Conservation (phyloP, 2,113 vertebrate species). For the Rutilus rutilus region DNA sequence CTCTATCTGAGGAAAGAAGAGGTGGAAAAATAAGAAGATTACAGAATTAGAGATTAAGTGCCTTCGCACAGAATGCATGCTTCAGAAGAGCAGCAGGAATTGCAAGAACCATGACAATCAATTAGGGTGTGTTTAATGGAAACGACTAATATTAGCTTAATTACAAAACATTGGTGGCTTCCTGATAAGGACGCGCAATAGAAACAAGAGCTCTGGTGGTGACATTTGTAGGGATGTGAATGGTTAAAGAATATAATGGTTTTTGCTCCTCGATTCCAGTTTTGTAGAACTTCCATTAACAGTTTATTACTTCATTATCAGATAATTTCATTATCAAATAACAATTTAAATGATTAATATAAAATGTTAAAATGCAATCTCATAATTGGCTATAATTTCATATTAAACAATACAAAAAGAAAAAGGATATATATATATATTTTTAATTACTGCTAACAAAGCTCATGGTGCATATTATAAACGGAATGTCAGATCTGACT, state of each 20-base stretch:
- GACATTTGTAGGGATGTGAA: not conserved
- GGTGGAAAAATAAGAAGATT: not conserved
- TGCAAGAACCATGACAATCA: not conserved
- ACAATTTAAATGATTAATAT: too few relatives aligned
- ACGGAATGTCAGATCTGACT: too few relatives aligned
- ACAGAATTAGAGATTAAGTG: not conserved
- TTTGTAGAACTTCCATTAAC: too few relatives aligned
- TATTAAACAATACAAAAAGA: too few relatives aligned
- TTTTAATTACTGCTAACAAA: too few relatives aligned
- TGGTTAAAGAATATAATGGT: not conserved
- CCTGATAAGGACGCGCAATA: not conserved
- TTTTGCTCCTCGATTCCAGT: too few relatives aligned
- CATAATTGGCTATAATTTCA: too few relatives aligned
- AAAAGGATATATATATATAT: too few relatives aligned
- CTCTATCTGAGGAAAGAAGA: slow-evolving; percentile 80
- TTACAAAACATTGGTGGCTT: not conserved
- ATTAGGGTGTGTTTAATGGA: not conserved
- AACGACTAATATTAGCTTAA: not conserved
- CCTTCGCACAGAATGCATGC: not conserved
- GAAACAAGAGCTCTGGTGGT: not conserved
- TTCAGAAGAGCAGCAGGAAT: not conserved
- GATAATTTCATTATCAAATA: too few relatives aligned
- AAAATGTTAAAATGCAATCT: too few relatives aligned
- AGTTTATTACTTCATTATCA: too few relatives aligned
- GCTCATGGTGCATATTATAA: too few relatives aligned